These are phyloP conservation scores for Echinometra lucunter DNA, from an alignment of 53 echinoderm and acorn worm genomes.

Conservation along the genomic window DNA sequence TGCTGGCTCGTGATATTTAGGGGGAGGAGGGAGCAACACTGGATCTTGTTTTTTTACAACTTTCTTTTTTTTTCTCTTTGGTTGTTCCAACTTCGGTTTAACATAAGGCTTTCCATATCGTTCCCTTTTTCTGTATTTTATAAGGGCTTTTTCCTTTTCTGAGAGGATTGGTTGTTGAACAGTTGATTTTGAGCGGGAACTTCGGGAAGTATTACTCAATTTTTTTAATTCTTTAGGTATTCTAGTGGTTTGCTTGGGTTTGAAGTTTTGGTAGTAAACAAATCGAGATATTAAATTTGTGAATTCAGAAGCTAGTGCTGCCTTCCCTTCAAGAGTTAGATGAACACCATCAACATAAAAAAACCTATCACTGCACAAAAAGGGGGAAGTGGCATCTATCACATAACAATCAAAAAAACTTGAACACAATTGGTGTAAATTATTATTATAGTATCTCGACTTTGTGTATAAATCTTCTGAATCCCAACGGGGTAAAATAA, in stretches of 20 bases:
- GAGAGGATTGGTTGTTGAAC: background rate
- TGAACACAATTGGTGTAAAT: background rate
- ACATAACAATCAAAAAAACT: background rate
- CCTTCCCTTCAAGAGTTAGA: background rate
- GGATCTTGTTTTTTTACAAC: background rate
- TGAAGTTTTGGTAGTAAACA: background rate
- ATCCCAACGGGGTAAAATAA: background rate
- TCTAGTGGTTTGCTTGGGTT: background rate
- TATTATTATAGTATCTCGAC: background rate
- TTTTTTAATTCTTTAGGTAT: background rate
- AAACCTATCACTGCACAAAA: background rate
- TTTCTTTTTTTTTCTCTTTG: background rate
- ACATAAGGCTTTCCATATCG: background rate
- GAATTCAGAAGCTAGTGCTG: background rate
- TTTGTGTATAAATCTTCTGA: background rate
- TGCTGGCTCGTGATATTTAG: background rate
- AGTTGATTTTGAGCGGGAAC: background rate
- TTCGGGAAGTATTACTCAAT: background rate
- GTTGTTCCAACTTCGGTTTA: background rate
- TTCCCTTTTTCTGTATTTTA: background rate
- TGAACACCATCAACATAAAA: background rate
- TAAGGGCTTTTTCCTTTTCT: background rate
- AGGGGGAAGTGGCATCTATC: background rate
- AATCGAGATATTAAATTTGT: background rate
- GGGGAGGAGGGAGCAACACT: background rate